A percentile compares a stretch with the other conserved stretches of the same genome.
Evolutionary conservation across 2,113 vertebrate genomes (phyloP).

Genomic region (Turdus rufiventris): DNA sequence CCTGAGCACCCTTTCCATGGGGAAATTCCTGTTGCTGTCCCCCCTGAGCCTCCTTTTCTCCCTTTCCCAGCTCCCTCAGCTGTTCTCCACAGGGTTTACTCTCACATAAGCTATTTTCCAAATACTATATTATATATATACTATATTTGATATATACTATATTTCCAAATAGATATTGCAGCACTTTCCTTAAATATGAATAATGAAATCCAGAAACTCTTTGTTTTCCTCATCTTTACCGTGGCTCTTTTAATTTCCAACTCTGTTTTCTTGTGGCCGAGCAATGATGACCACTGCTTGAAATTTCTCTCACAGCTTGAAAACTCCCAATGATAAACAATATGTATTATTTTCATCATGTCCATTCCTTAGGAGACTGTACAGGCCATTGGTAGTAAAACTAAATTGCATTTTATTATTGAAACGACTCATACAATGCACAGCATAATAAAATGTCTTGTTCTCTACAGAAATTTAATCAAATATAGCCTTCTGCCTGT

Average conservation of each 20-base stretch:
- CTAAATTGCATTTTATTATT: not conserved
- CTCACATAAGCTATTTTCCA: not conserved
- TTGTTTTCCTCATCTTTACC: not conserved
- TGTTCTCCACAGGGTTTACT: not conserved
- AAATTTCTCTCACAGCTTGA: not conserved
- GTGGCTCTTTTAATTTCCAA: not conserved
- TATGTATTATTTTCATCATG: not conserved
- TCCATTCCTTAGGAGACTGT: not conserved
- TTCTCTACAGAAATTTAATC: not conserved
- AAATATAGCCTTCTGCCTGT: not conserved
- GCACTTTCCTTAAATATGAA: not conserved
- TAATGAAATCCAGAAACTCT: not conserved
- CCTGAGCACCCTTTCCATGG: not conserved
- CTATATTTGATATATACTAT: too few relatives aligned
- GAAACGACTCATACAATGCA: not conserved
- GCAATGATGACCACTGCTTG: not conserved
- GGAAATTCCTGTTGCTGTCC: not conserved
- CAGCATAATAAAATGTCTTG: not conserved
- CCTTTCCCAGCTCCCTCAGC: not conserved
- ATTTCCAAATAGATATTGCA: not conserved
- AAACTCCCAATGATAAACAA: not conserved
- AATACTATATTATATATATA: not conserved
- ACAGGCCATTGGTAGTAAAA: not conserved
- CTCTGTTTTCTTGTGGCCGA: not conserved
- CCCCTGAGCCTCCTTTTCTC: not conserved